Conservation (phyloP, 2,797 vertebrate genomes). For the Sphenopsis melanotis region DNA sequence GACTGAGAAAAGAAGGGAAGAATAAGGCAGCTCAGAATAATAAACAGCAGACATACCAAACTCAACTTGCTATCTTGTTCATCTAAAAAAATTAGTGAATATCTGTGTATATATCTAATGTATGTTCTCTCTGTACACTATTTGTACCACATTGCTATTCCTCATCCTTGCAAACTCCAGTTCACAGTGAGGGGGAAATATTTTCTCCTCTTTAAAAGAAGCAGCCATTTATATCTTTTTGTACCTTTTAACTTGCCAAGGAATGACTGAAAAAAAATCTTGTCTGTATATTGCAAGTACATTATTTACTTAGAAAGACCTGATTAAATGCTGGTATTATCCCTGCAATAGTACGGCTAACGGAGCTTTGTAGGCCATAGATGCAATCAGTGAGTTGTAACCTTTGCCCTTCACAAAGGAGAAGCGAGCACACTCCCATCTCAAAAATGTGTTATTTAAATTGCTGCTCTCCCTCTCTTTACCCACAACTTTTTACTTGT, state of each 20-base stretch:
- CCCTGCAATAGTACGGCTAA: not conserved
- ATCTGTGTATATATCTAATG: not conserved
- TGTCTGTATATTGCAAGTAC: not conserved
- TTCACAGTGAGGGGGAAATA: not conserved
- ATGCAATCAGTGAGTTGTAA: not conserved
- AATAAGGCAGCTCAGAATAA: not conserved
- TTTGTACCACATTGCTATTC: not conserved
- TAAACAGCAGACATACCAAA: not conserved
- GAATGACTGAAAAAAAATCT: not conserved
- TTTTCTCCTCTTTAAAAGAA: not conserved
- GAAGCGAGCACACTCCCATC: not conserved
- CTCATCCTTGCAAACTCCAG: not conserved
- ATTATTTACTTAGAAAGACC: not conserved
- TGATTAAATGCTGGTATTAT: not conserved
- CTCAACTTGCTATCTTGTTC: not conserved
- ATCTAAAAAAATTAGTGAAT: not conserved
- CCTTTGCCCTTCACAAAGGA: not conserved
- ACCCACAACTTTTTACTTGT: not conserved
- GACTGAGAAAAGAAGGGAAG: not conserved
- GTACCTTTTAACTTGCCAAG: not conserved
- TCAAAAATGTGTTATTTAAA: not conserved
- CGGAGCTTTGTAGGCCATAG: not conserved
- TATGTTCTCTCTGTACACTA: not conserved
- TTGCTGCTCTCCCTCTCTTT: not conserved
- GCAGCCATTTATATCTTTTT: not conserved